Evolutionary conservation across 2,888 invertebrate genomes (phyloP), one percentile per base, ranked within the genome.

Genomic region (Osmoderma eremita): DNA sequence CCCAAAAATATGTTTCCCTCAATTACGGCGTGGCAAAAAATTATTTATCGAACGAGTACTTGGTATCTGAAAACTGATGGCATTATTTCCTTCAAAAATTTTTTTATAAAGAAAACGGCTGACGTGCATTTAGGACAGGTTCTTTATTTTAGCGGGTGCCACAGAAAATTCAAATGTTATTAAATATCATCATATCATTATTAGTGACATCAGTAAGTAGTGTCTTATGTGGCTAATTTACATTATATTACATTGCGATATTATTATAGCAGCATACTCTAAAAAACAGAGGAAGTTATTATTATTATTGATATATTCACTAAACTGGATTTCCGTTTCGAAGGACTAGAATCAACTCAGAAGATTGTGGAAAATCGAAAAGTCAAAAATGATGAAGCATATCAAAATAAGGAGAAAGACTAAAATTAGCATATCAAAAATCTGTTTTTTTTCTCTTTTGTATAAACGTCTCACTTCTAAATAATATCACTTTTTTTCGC

Each of bases 201-300:
- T 50, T 22, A 50, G 65, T 54, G 42, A 65, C 63, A 49, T 67
- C 62, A 63, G 45, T 58, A 68, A 72, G 69, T 69, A 69, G 71
- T 73, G 73, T 66, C 74, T 71, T 70, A 75, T 74, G 73, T 73
- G 73, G 72, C 69, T 70, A 65, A 70, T 70, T 69, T 67, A 62
- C 63, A 48, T 67, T 65, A 68, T 67, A 67, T 61, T 67, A 67
- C 63, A 69, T 65, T 70, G 70, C 68, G 71, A 61, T 70, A 66
- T 66, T 70, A 66, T 66, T 63, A 42, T 51, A 58, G 73, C 74
- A 73, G 74, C 73, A 75, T 75, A 73, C 71, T 74, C 73, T 74
- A 72, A 73, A 48, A 74, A 76, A 76, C 74, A 74, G 74, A 74
- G 75, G 75, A 72, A 74, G 72, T 74, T 75, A 36, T 54, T 39